Percentiles rank a stretch among this genome's conserved stretches.
phyloP scores from a whole-genome alignment of 2,113 vertebrate genomes.

The Serinus canaria region DNA sequence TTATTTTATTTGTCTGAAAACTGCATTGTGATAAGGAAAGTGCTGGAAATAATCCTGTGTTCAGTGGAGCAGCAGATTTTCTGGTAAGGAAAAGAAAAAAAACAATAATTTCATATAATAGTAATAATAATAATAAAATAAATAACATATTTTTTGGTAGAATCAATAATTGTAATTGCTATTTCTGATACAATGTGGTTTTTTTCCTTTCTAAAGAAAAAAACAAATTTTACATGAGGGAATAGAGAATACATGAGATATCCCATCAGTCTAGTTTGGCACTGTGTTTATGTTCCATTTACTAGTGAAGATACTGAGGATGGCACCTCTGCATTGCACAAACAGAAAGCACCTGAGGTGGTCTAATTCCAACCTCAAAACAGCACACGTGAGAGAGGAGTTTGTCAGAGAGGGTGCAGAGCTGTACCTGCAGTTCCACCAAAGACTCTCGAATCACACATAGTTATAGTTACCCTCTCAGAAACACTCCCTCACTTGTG shows the following conservation, averaged over 20 bases:
- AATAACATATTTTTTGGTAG: neutral
- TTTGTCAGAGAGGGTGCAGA: neutral
- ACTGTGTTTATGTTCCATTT: neutral
- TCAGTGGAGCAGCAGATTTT: conserved; percentile 2
- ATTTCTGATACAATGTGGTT: neutral
- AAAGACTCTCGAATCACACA: neutral
- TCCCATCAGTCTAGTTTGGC: neutral
- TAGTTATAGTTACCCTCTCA: neutral
- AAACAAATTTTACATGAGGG: neutral
- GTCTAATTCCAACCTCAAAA: neutral
- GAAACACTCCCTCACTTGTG: neutral
- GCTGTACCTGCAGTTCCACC: neutral
- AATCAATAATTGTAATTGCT: neutral
- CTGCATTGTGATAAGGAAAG: conserved; percentile 61
- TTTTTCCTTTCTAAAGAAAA: neutral
- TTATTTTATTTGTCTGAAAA: conserved; percentile 76
- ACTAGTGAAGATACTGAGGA: neutral
- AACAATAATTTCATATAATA: neutral
- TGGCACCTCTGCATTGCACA: neutral
- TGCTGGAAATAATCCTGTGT: conserved; percentile 60
- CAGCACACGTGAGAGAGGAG: neutral
- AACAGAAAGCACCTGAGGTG: neutral
- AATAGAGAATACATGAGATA: neutral
- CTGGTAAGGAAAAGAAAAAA: neutral
- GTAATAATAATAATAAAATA: neutral